Evolutionary conservation across 2,888 invertebrate species (phyloP), one percentile per base, ranked within the genome.

Genomic region (Cerastoderma edule): DNA sequence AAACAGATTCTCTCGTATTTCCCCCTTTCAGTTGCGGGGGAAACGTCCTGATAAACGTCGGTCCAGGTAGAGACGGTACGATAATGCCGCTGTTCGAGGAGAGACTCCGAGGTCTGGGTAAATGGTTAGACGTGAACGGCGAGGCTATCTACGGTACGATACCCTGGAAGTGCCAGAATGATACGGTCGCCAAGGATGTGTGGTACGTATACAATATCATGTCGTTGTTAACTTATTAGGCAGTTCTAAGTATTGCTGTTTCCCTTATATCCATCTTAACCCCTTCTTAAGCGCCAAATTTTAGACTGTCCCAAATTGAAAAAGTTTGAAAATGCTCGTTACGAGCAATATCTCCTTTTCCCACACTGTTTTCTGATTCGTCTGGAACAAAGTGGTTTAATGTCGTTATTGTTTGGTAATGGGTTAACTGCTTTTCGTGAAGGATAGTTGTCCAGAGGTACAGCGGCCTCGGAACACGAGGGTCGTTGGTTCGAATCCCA

Each of bases 1-100:
- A n/a, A n/a, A n/a, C n/a, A n/a, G n/a, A n/a, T n/a, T n/a, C n/a
- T n/a, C n/a, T n/a, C n/a, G n/a, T n/a, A 44, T 48, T 4, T 48
- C 28, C 19, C 56, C 28, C 39, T 27, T 27, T 32, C 80, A 93
- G 93, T 79, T 93, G 92, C 80, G 93, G 93, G 30, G 96, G 96
- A 0, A 97, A 97, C 90, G 94, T 95, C 22, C 92, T 97, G 22
- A 95, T 97, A 89, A 98, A 98, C 90, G 95, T 98, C 8, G 98
- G 98, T 0, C 98, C 98, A 24, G 97, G 97, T 0, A 96, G 96
- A 89, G 96, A 97, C 86, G 98, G 98, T 4, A 95, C 95, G 6
- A 97, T 98, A 80, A 92, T 94, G 3, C 96, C 97, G 0, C 96
- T 98, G 89, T 97, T 96, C 93, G 96, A 97, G 93, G 97, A 98